phyloP scores from a whole-genome alignment of 2,888 invertebrate species.

The Perithous albicinctus region DNA sequence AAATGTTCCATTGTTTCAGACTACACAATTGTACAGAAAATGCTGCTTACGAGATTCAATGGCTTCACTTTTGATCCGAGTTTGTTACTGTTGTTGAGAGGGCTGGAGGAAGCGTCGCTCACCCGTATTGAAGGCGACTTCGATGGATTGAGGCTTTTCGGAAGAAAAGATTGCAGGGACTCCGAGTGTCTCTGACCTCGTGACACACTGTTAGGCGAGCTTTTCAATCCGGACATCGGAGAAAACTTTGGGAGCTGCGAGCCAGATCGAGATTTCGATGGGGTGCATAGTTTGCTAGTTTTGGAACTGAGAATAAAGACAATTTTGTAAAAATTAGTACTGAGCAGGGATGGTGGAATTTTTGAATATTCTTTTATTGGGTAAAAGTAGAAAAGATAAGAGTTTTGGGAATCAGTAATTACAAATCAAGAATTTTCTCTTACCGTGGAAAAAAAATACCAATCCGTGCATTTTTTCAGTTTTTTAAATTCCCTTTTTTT shows the following conservation, averaged over 20 bases:
- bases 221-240: slow-evolving; percentile 49
- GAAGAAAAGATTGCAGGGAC: slow-evolving; percentile 63
- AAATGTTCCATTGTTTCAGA: background rate
- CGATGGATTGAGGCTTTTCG: slow-evolving; percentile 56
- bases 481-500: too few relatives aligned
- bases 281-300: slow-evolving; percentile 50
- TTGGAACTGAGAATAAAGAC: slow-evolving; percentile 20
- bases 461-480: too few relatives aligned
- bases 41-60: slow-evolving; percentile 75
- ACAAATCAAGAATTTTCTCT: too few relatives aligned
- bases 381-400: too few relatives aligned
- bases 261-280: slow-evolving; percentile 50
- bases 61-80: slow-evolving; percentile 73
- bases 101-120: slow-evolving; percentile 72
- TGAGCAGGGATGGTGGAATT: too few relatives aligned
- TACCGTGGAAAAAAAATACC: too few relatives aligned
- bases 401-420: too few relatives aligned
- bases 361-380: too few relatives aligned
- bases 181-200: slow-evolving; percentile 63
- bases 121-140: slow-evolving; percentile 56
- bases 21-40: background rate
- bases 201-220: slow-evolving; percentile 49
- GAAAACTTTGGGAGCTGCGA: slow-evolving; percentile 60
- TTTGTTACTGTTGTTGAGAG: slow-evolving; percentile 77
- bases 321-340: background rate